A percentile compares a stretch with the other conserved stretches of the same genome.
phyloP scores from a whole-genome alignment of 2,113 vertebrate species.

The Stictonetta naevosa region DNA sequence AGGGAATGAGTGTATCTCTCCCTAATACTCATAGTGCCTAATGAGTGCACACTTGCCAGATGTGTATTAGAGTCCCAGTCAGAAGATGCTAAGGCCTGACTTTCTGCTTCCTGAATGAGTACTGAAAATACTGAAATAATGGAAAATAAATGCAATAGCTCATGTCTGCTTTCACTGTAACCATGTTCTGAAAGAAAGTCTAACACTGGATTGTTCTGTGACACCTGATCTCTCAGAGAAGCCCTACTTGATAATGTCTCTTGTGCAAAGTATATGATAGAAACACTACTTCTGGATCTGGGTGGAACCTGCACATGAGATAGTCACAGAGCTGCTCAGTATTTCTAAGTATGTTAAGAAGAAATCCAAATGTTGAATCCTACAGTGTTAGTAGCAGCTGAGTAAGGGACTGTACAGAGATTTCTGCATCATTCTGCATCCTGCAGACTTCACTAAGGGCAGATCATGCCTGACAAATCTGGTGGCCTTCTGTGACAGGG shows the following conservation, averaged over 20 bases:
- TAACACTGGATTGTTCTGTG: not conserved
- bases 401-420: not conserved
- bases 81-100: not conserved
- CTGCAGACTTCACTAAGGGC: not conserved
- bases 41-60: not conserved
- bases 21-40: not conserved
- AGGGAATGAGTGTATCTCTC: not conserved
- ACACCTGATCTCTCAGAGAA: not conserved
- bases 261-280: not conserved
- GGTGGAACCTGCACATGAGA: not conserved
- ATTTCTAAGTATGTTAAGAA: not conserved
- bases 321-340: not conserved
- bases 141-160: not conserved
- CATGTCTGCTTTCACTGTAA: not conserved
- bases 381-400: not conserved
- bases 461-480: no score
- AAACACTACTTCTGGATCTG: not conserved
- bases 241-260: not conserved
- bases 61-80: not conserved
- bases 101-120: not conserved
- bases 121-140: not conserved
- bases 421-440: not conserved
- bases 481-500: no score
- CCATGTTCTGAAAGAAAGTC: not conserved
- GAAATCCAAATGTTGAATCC: not conserved